Base-by-base conservation (phyloP, 1,140 invertebrate species). In the Zelostemma sp. region DNA sequence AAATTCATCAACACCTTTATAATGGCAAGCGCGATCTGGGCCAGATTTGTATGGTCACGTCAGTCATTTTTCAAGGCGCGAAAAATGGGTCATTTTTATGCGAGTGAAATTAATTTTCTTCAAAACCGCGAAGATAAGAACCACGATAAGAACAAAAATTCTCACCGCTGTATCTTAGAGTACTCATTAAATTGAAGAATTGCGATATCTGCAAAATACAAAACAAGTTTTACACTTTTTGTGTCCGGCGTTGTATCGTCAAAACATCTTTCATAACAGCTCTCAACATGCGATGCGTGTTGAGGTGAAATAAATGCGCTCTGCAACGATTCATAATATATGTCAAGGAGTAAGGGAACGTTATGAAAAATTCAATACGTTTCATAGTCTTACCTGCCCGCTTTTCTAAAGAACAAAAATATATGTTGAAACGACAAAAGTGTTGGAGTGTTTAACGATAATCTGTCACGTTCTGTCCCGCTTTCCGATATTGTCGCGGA, bases 71-170 rank as follows among this genome's bases (percentile, higher is more conserved):
- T 11, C 41, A 43, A 43, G 41, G 17, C 17, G 3, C 41, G n/a
- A 43, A 43, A 43, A 15, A 43, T 18, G 41, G 14, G 17, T 16
- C 41, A 16, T 43, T 43, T 43, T 43, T 43, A 43, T 18, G 1
- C 41, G 17, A 14, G 17, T 43, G 2, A 16, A 17, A 43, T 8
- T 6, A 18, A 12, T 16, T 11, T 43, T 11, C 41, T 18, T 43
- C 17, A 1, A 17, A 43, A 43, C 16, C 33, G 2, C 11, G 33
- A 43, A 17, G 41, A 17, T 43, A 17, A 17, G 6, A 43, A 43
- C 41, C 17, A 6, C 6, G 11, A 43, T 38, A 38, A 38, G 3
- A 14, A 3, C 12, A 43, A 43, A 43, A 14, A 17, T 2, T 9
- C 33, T 35, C 11, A 1, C 11, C n/a, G 1, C 11, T 35, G 5